Evolutionary conservation across 1,140 invertebrate species (phyloP), one percentile per base, ranked within the genome.

Genomic region (Harlomillsia oculata): DNA sequence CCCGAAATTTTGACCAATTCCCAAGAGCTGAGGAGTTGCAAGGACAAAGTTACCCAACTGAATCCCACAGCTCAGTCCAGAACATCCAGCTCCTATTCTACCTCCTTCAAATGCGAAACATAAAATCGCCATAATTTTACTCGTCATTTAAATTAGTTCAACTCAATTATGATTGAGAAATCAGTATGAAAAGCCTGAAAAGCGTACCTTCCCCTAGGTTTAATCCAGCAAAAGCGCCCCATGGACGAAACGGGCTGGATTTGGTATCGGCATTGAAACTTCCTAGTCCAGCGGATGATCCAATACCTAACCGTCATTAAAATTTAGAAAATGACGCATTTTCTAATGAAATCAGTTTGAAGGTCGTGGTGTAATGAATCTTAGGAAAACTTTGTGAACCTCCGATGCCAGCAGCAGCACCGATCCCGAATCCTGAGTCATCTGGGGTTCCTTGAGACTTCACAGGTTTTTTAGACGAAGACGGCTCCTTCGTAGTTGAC

Each of bases 331-430:
- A 41, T n/a, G 11, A 16, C 20, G 39, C 11, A 8, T 20, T n/a
- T 5, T 14, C 16, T n/a, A n/a, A 5, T 8, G 20, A 41, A 41
- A 41, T 8, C 39, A 8, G 18, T 20, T 14, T 41, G 39, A 8
- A n/a, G n/a, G 30, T 20, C 41, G 26, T 18, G 26, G 20, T n/a
- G 6, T 32, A 48, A 48, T 48, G n/a, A 41, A 18, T 9, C 9
- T 9, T 9, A 34, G 32, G 9, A 34, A 34, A n/a, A 34, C 9
- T 9, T 9, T 9, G 9, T 13, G 16, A 20, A 59, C 56, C 56
- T 58, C 56, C 56, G 46, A 59, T 46, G 14, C 56, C 56, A 23
- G 56, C 56, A 2, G 49, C 56, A 1, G 56, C 56, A 16, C 56
- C 56, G 8, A 53, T 37, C 13, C 56, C 56, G 40, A 59, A 59